phyloP scores from a whole-genome alignment of 2,797 vertebrate genomes.

The Eurystomus glaucurus region DNA sequence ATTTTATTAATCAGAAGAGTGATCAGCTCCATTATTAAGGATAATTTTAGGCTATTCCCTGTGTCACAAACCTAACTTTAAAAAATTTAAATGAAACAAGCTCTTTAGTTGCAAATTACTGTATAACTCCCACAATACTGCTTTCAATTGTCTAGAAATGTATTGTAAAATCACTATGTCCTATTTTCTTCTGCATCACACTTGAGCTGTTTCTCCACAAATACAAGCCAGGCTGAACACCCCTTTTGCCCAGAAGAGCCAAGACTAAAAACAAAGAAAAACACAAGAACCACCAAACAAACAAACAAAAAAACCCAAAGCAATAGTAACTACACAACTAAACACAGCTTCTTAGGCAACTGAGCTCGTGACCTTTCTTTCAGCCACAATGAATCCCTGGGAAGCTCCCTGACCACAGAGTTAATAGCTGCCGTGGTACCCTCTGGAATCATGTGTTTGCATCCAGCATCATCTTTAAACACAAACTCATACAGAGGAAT shows the following conservation, averaged over 20 bases:
- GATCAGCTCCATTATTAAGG: neutral
- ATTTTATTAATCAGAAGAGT: slow-evolving; percentile 34
- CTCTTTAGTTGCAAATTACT: neutral
- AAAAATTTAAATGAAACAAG: neutral
- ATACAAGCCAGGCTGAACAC: neutral
- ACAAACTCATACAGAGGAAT: neutral
- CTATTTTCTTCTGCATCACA: neutral
- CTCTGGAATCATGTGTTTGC: rapidly evolving
- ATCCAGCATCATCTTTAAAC: neutral
- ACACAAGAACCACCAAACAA: rapidly evolving
- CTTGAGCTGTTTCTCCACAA: neutral
- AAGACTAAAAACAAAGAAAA: neutral
- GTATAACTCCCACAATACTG: neutral
- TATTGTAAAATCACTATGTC: neutral
- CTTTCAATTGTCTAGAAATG: neutral
- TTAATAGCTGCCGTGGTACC: neutral
- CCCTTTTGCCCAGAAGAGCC: neutral
- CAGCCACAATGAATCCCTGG: neutral
- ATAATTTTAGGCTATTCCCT: slow-evolving; percentile 31
- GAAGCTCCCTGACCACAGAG: neutral
- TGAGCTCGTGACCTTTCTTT: neutral
- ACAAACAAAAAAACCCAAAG: rapidly evolving
- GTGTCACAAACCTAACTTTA: neutral
- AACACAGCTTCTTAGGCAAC: neutral
- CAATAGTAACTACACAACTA: neutral